Conservation (phyloP, 2,113 vertebrate genomes). For the Myrmophylax atrothorax region DNA sequence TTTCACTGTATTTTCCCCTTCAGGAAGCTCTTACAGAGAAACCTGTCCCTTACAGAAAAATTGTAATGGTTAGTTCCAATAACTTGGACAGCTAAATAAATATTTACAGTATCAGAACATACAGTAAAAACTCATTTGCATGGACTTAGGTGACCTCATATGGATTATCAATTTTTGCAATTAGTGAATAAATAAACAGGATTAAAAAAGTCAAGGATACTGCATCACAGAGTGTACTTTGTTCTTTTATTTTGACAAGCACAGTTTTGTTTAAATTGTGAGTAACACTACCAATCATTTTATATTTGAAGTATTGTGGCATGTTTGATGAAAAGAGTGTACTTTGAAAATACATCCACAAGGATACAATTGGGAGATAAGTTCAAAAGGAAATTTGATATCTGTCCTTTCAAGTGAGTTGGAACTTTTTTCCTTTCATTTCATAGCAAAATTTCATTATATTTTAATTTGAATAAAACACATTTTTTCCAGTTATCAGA, state of each 20-base stretch:
- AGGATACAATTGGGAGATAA: background rate
- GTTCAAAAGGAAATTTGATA: background rate
- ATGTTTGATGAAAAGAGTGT: background rate
- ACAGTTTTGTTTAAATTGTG: background rate
- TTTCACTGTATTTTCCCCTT: background rate
- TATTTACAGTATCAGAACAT: conserved; percentile 53
- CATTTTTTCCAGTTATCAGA: background rate
- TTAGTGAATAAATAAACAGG: conserved; percentile 52
- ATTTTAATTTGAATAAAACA: background rate
- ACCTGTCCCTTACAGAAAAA: conserved; percentile 11
- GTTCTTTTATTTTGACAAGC: conserved; percentile 31
- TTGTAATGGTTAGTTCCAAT: background rate
- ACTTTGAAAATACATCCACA: background rate
- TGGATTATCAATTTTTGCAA: conserved; percentile 61
- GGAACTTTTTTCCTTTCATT: background rate
- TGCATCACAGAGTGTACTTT: background rate
- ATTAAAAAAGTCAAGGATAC: conserved; percentile 54
- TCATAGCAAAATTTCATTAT: background rate
- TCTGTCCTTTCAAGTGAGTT: background rate
- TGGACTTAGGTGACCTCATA: background rate
- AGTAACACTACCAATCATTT: background rate
- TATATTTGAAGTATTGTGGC: background rate
- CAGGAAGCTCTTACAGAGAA: background rate
- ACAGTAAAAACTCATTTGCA: conserved; percentile 46
- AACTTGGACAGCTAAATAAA: conserved; percentile 37